phyloP scores from a whole-genome alignment of 2,113 vertebrate genomes.

The Baryphthengus martii region DNA sequence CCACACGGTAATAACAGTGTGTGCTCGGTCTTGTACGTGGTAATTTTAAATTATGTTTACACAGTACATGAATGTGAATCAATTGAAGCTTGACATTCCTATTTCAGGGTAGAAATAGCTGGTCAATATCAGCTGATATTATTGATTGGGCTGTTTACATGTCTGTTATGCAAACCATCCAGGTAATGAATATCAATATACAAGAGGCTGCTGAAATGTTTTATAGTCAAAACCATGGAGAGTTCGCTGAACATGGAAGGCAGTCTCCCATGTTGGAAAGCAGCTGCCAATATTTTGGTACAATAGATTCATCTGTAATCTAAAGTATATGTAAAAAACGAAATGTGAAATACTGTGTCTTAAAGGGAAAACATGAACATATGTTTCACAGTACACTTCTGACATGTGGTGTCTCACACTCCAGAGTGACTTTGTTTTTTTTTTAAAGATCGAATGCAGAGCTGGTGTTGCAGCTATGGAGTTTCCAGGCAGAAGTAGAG shows the following conservation, averaged over 20 bases:
- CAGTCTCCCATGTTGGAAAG: slow-evolving; percentile 20
- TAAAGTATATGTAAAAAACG: slow-evolving; percentile 25
- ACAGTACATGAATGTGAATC: slow-evolving; percentile 7
- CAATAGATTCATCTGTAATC: slow-evolving; percentile 63
- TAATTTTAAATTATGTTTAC: slow-evolving; percentile 46
- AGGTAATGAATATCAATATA: slow-evolving; percentile 18
- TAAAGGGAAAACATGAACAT: slow-evolving; percentile 24
- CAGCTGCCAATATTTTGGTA: slow-evolving; percentile 60
- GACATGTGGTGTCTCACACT: slow-evolving; percentile 64
- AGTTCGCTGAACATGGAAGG: not conserved
- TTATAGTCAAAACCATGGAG: not conserved
- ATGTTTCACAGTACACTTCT: slow-evolving; percentile 36
- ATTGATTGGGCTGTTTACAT: not conserved
- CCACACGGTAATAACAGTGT: not conserved
- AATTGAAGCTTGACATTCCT: slow-evolving; percentile 7
- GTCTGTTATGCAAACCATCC: not conserved
- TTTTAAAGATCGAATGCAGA: not conserved
- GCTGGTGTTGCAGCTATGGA: not conserved
- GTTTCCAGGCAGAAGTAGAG: not conserved
- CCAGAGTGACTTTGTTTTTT: not conserved
- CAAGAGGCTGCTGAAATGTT: not conserved
- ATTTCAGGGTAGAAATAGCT: slow-evolving; percentile 36
- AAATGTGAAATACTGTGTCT: slow-evolving; percentile 35
- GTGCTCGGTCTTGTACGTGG: not conserved
- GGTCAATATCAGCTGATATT: slow-evolving; percentile 21